Evolutionary conservation across 2,888 invertebrate genomes (phyloP).

Genomic region (Drosophila testacea): DNA sequence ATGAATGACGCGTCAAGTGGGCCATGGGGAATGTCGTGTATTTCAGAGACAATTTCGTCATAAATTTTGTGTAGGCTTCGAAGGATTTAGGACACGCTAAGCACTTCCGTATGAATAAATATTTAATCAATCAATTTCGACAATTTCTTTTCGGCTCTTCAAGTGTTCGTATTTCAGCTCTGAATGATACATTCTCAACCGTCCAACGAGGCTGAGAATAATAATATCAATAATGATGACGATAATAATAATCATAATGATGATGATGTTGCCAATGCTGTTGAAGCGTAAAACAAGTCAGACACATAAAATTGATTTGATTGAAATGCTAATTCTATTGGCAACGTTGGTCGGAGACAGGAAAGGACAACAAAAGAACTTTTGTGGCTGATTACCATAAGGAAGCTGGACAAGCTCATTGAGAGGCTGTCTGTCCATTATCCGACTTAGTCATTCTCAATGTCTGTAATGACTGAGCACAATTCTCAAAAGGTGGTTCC

Average conservation of each 20-base stretch:
- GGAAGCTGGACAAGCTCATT: conserved; percentile 37
- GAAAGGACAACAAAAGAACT: conserved; percentile 40
- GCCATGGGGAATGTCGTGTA: conserved; percentile 14
- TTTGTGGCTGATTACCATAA: conserved; percentile 47
- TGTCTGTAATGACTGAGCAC: conserved; percentile 51
- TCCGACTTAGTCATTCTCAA: conserved; percentile 46
- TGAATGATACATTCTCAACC: conserved; percentile 52
- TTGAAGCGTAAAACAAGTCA: conserved; percentile 72
- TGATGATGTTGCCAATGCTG: conserved; percentile 40
- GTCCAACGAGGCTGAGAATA: conserved; percentile 6
- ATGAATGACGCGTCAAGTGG: conserved; percentile 37
- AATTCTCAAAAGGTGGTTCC: conserved; percentile 23
- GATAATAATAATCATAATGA: conserved; percentile 37
- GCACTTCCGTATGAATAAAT: conserved; percentile 71
- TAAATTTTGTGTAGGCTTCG: conserved; percentile 36
- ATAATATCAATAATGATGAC: conserved; percentile 30
- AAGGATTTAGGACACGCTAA: conserved; percentile 45
- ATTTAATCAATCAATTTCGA: conserved; percentile 67
- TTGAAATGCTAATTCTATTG: conserved; percentile 77
- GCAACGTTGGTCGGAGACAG: neutral
- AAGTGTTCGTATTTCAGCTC: conserved; percentile 30
- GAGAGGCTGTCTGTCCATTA: conserved; percentile 27
- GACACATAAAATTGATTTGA: conserved; percentile 78
- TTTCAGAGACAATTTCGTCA: conserved; percentile 42
- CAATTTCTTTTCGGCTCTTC: conserved; percentile 61